A percentile compares a stretch with the other conserved stretches of the same genome.
phyloP scores from a whole-genome alignment of 37 sponge, comb jelly and placozoan genomes.

The Cladorhizidae sp. region DNA sequence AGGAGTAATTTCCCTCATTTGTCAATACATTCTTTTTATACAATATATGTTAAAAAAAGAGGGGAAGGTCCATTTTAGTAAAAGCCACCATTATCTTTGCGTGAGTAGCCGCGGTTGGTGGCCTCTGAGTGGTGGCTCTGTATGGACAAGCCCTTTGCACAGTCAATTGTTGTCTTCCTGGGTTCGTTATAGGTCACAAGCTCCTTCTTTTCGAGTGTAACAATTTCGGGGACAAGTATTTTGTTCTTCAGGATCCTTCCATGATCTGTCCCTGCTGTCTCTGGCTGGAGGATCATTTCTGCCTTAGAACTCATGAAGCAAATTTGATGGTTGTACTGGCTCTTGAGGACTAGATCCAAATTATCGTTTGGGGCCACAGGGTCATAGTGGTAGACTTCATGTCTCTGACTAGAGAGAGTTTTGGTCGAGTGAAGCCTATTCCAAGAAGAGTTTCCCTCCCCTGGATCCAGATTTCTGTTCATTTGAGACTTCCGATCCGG shows the following conservation, averaged over 20 bases:
- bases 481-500: neutral
- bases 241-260: constrained; percentile 81
- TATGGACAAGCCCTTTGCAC: constrained; percentile 80
- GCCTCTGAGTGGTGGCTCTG: constrained; percentile 93
- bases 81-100: constrained; percentile 98
- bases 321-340: constrained; percentile 90
- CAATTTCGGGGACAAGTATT: constrained; percentile 28
- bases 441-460: constrained; percentile 60
- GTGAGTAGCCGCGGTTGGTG: constrained; percentile 96
- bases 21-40: no score
- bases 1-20: no score
- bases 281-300: constrained; percentile 82
- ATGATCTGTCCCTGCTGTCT: constrained; percentile 74
- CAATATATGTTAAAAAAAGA: no score
- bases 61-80: no score
- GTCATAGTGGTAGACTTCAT: constrained; percentile 74
- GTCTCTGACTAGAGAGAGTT: constrained; percentile 80
- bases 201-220: constrained; percentile 52
- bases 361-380: constrained; percentile 89
- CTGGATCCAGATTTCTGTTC: neutral
- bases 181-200: constrained; percentile 39
- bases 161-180: constrained; percentile 61
- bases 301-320: constrained; percentile 83
- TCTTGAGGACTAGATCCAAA: constrained; percentile 91
- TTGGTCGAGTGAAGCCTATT: constrained; percentile 70